Conservation (phyloP, 2,797 vertebrate genomes). For the Enteromius trimaculatus region DNA sequence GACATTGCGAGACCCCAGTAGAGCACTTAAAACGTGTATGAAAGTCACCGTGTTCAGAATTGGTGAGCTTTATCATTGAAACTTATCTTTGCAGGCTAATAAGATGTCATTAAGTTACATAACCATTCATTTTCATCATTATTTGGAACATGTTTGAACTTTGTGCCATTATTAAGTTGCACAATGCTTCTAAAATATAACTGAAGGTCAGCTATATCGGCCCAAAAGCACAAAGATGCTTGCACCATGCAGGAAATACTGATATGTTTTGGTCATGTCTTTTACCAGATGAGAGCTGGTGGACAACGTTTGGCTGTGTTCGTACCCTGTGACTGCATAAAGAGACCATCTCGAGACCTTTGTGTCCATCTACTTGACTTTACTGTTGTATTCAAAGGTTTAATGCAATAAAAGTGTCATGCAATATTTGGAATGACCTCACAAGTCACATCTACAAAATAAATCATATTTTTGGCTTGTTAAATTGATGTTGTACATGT, state of each 20-base stretch:
- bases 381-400: not conserved
- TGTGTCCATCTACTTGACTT: not conserved
- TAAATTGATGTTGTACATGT: not conserved
- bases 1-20: not conserved
- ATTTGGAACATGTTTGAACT: not conserved
- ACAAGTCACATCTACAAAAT: conserved; percentile 2
- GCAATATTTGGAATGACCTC: not conserved
- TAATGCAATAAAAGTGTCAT: not conserved
- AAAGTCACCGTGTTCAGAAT: conserved; percentile 64
- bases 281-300: conserved; percentile 70
- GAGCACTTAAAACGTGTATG: not conserved
- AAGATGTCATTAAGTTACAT: not conserved
- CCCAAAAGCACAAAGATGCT: not conserved
- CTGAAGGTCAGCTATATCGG: not conserved
- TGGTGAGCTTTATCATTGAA: conserved; percentile 61
- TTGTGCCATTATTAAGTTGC: not conserved
- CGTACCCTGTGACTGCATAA: conserved; percentile 53
- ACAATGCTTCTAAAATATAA: not conserved
- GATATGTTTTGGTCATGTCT: not conserved
- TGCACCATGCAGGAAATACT: not conserved
- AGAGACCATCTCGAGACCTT: conserved; percentile 17
- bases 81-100: not conserved
- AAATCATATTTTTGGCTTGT: not conserved
- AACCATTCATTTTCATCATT: not conserved
- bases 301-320: conserved; percentile 71